Base-by-base conservation (phyloP, 35 echinoderm and acorn worm genomes). In the Ptychodera flava region DNA sequence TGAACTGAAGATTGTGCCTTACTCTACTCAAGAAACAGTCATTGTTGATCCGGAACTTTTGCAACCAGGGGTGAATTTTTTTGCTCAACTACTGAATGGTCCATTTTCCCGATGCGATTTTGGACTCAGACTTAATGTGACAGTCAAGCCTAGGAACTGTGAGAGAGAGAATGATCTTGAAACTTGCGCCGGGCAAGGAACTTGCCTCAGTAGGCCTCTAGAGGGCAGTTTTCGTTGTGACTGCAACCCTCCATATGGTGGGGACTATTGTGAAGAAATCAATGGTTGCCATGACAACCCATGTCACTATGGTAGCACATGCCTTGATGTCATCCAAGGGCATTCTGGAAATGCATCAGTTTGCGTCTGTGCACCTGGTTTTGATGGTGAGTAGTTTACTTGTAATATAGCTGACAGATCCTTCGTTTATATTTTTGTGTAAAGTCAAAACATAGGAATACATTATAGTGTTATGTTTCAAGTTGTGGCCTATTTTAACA, bases 261-360 rank as follows among this genome's bases (percentile, higher is more conserved):
- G 89, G 31, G 16, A 75, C 34, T 91, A 34, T n/a, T 91, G 89
- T 52, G 83, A 91, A 31, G 89, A 91, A 78, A 80, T 79, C 38
- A 78, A 91, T 33, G 89, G 83, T 0, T 91, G 89, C 33, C 27
- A 38, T 81, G 34, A 33, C 30, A 31, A 78, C 2, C 84, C 89
- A 29, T 91, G 89, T 35, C 1, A 27, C n/a, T 29, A 91, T 85
- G 89, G 89, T 28, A 78, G 76, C 22, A 64, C 45, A 12, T 64
- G 45, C 22, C 45, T 12, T 12, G 45, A 64, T 64, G 6, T 64
- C 22, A 22, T 22, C 6, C 45, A 64, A 64, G 45, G 45, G 22
- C 45, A 64, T 64, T 64, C 45, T 64, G 45, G 45, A 22, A 64
- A 22, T 64, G 45, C 6, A 12, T 64, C 6, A 12, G 45, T 64